Evolutionary conservation across 2,888 invertebrate genomes (phyloP), one percentile per base, ranked within the genome.

Genomic region (Chrysodeixis includens): DNA sequence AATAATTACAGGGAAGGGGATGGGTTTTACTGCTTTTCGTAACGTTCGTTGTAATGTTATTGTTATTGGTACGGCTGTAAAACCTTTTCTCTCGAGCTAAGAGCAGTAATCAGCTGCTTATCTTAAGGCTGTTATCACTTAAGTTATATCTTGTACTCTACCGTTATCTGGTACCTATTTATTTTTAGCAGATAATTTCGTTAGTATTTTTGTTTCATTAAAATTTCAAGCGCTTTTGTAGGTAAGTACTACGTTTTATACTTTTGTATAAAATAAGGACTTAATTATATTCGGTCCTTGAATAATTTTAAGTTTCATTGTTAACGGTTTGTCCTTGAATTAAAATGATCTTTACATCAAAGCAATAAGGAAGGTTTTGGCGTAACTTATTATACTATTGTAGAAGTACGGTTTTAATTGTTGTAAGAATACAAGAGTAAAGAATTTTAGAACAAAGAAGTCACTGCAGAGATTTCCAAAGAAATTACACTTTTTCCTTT

Each of bases 21-120:
- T 16, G 44, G 20, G 14, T 14, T 62, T 62, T 57, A 75, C 66
- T 6, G 26, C 44, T 49, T 57, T 65, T 59, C 56, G 56, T 54
- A 54, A 46, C 59, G 30, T 62, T 66, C 53, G 60, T 46, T 22
- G 46, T 75, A 70, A 74, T 75, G 75, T 56, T 62, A 75, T 56
- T 72, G 72, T 68, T 72, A 73, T 75, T 66, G 54, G 20, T 66
- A 10, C 44, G 59, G 35, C 53, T 54, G 46, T 74, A 51, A 69
- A 52, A 55, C 71, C 46, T 70, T 70, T 75, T 66, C 53, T 66
- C 56, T 18, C 46, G 18, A 57, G 56, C 51, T 74, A 66, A 74
- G 51, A 59, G 60, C 16, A 51, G 51, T 51, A 54, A 69, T 40
- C 44, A 54, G 63, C 20, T 52, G 62, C 57, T 74, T 66, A 70